A percentile compares a stretch with the other conserved stretches of the same genome.
These are phyloP conservation scores for Odontomachus brunneus DNA, from an alignment of 1,140 invertebrate genomes.

Conservation along the genomic window DNA sequence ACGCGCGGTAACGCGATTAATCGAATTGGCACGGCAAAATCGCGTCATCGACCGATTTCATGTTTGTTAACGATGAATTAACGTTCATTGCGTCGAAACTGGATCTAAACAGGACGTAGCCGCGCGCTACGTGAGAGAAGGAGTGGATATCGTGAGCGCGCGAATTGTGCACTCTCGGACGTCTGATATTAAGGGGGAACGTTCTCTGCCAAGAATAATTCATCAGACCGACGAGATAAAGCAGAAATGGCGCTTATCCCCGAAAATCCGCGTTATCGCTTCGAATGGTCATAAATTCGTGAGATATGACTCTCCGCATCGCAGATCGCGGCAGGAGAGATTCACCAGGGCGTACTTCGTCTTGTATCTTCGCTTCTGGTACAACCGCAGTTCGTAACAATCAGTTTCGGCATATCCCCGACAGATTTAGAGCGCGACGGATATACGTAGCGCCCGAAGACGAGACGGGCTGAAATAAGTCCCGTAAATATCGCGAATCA, in stretches of 20 bases:
- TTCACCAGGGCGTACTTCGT: conserved; percentile 66
- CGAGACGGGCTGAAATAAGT: conserved; percentile 3
- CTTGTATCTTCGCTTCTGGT: conserved; percentile 60
- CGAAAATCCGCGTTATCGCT: conserved; percentile 21
- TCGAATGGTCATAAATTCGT: conserved; percentile 24
- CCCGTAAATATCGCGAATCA: not conserved
- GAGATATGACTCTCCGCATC: conserved; percentile 41
- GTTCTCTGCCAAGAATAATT: too few species aligned
- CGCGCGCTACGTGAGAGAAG: too few species aligned
- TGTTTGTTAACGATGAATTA: too few species aligned
- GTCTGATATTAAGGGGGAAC: too few species aligned
- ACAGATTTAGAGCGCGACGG: conserved; percentile 67
- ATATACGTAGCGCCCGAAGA: not conserved
- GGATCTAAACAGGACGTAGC: too few species aligned
- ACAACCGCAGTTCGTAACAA: conserved; percentile 67
- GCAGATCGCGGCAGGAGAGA: conserved; percentile 58
- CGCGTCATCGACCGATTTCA: conserved; percentile 6
- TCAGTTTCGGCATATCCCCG: conserved; percentile 33
- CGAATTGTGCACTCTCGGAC: too few species aligned
- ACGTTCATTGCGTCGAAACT: too few species aligned
- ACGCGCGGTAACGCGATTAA: not conserved
- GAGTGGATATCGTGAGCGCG: too few species aligned
- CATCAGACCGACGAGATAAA: not conserved
- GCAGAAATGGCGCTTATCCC: not conserved
- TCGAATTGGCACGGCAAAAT: not conserved